Conservation (phyloP, 2,797 vertebrate genomes). For the Mormyrops attenuatus region DNA sequence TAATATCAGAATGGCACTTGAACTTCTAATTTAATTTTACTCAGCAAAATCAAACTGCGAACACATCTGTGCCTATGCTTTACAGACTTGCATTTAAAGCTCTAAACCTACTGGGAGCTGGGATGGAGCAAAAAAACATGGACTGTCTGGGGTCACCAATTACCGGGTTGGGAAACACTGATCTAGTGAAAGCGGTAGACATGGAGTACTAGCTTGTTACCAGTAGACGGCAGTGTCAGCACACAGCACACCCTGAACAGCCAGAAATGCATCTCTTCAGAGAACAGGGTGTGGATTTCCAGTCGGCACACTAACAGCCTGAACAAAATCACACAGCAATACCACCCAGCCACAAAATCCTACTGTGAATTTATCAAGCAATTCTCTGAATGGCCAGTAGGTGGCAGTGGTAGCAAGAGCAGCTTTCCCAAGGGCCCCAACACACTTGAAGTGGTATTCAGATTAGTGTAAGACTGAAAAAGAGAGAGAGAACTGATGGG, state of each 20-base stretch:
- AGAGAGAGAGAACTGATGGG: neutral
- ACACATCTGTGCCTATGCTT: neutral
- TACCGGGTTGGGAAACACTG: neutral
- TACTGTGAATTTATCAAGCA: neutral
- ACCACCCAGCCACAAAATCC: neutral
- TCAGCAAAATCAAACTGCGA: neutral
- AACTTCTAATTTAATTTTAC: neutral
- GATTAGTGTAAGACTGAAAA: neutral
- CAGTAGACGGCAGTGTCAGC: constrained; percentile 34
- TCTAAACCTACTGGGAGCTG: neutral
- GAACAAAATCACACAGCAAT: neutral
- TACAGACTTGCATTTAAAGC: neutral
- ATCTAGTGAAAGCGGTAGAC: neutral
- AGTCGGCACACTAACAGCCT: neutral
- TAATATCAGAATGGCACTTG: neutral
- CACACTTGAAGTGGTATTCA: neutral
- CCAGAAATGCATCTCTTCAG: neutral
- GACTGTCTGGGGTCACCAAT: neutral
- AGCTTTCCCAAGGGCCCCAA: neutral
- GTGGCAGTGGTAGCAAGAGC: neutral
- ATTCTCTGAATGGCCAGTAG: neutral
- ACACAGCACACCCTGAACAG: neutral
- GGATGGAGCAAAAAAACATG: neutral
- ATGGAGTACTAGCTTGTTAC: neutral
- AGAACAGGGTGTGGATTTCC: neutral